Percentiles rank a stretch among this genome's conserved stretches.
Evolutionary conservation across 2,113 vertebrate genomes (phyloP).

Genomic region (Gracilinanus agilis): DNA sequence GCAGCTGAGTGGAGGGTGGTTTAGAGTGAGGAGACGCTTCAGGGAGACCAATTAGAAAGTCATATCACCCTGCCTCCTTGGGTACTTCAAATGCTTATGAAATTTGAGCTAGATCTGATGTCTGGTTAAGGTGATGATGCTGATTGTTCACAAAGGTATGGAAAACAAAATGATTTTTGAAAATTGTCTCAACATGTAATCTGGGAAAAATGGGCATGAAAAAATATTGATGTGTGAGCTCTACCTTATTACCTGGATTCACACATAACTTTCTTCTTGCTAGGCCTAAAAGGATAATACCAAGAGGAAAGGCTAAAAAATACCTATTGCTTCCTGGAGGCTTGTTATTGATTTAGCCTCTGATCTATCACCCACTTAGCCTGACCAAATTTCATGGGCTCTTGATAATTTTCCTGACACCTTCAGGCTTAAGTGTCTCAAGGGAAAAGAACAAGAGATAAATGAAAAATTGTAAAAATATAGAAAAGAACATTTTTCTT

Average conservation of each 20-base stretch:
- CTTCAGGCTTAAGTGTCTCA: background rate
- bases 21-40: background rate
- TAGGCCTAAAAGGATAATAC: background rate
- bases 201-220: no score
- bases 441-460: constrained; percentile 24
- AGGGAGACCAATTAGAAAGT: background rate
- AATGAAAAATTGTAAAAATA: constrained; percentile 4
- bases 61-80: background rate
- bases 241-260: constrained; percentile 6
- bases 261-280: constrained; percentile 26
- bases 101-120: background rate
- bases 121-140: background rate
- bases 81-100: background rate
- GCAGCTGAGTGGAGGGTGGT: background rate
- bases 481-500: constrained; percentile 30
- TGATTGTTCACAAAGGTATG: background rate
- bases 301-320: constrained; percentile 4
- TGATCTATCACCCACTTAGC: constrained; percentile 16
- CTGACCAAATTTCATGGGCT: constrained; percentile 41
- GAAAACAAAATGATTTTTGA: background rate
- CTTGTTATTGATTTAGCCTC: constrained; percentile 43
- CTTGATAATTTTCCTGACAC: constrained; percentile 50
- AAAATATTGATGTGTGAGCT: background rate
- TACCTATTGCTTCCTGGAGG: background rate
- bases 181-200: no score